These are phyloP conservation scores for Hirtodrosophila confusa DNA, from an alignment of 2,888 invertebrate genomes.

Conservation along the genomic window DNA sequence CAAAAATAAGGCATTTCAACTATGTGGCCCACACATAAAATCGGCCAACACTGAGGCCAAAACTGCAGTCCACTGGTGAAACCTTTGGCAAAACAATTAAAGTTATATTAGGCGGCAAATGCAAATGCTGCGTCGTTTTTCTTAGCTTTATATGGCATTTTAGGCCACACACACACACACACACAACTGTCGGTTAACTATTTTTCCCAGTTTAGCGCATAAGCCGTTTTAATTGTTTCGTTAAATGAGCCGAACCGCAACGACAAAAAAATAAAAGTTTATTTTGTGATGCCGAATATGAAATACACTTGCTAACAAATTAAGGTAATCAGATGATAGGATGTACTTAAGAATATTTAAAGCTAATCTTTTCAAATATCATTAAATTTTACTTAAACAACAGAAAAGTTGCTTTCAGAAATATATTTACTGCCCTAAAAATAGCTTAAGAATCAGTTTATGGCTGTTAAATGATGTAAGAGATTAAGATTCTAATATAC, in stretches of 20 bases:
- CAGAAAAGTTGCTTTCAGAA: too few species aligned
- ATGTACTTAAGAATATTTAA: too few species aligned
- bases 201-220: constrained; percentile 69
- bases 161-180: constrained; percentile 32
- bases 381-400: too few species aligned
- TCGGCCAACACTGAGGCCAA: constrained; percentile 1
- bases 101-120: constrained; percentile 77
- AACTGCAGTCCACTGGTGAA: constrained; percentile 18
- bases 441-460: too few species aligned
- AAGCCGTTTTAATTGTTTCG: constrained; percentile 77
- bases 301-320: too few species aligned
- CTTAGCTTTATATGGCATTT: constrained; percentile 43
- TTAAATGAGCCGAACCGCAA: constrained; percentile 66
- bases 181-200: constrained; percentile 64
- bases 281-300: background rate
- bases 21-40: constrained; percentile 13
- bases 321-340: too few species aligned
- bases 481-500: too few species aligned
- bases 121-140: constrained; percentile 55
- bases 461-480: too few species aligned
- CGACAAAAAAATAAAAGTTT: constrained; percentile 19
- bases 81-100: constrained; percentile 65
- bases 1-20: constrained; percentile 26
- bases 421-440: too few species aligned
- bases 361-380: too few species aligned